Base-by-base conservation (phyloP, 1,140 invertebrate genomes). In the Pseudomyrmex flavicornis region DNA sequence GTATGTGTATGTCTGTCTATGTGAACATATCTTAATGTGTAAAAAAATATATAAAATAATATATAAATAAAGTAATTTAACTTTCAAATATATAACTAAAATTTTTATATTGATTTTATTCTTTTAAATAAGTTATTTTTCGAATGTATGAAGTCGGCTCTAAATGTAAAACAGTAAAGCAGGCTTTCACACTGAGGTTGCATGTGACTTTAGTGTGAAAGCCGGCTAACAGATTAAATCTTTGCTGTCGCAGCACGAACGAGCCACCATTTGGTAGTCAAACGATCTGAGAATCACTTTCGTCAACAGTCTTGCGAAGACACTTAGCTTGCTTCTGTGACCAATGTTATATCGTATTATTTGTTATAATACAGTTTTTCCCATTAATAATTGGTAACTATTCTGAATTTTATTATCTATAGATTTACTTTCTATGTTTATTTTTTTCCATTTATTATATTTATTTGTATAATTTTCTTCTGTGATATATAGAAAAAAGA, bases 201-300 rank as follows among this genome's bases (percentile, higher is more conserved):
- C 35, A 35, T 35, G 35, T 35, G 5, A 35, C 35, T 35, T 35
- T 35, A 35, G 35, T 35, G 35, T 35, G 35, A 35, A 35, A 35
- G 35, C 35, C 35, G 35, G 35, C 35, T 35, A 35, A 35, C 12
- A 74, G 9, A 13, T 48, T 44, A 59, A 68, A 76, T 83, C 62
- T 83, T 35, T 66, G 72, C 82, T 83, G 73, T 68, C 82, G 62
- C 48, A 83, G 82, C 72, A 75, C 15, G 13, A 50, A 63, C 46
- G 13, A 26, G 61, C 58, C 58, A 15, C 66, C 17, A 83, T 84
- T 84, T 79, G 74, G 74, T 68, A 84, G 74, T 79, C 82, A 84
- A 84, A 84, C 74, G 54, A 84, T 56, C 52, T 22, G 26, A n/a
- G 20, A 48, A 84, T 84, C 74, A 44, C 69, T 52, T 68, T 79